phyloP scores from a whole-genome alignment of 1,140 invertebrate species.

The Hydropsyche tenuis region DNA sequence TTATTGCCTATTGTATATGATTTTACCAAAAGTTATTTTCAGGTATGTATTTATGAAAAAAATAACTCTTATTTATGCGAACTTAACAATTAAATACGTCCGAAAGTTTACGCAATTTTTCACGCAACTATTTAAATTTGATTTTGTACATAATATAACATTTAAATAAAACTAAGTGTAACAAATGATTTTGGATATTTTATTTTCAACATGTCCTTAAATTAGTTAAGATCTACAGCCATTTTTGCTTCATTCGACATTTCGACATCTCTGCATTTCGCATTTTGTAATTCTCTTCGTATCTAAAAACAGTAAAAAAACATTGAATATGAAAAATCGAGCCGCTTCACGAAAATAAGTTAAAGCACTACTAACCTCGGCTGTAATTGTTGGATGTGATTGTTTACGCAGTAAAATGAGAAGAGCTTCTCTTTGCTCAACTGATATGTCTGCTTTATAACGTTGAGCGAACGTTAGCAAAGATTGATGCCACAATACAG shows the following conservation, averaged over 20 bases:
- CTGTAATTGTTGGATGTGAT: conserved; percentile 80
- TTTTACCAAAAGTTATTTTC: no score
- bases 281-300: conserved; percentile 81
- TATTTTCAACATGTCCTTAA: conserved; percentile 3
- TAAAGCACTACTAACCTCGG: conserved; percentile 69
- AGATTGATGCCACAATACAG: conserved; percentile 97
- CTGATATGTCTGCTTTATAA: conserved; percentile 94
- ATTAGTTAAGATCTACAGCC: conserved; percentile 36
- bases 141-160: background rate
- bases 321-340: no score
- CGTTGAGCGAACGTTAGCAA: conserved; percentile 93
- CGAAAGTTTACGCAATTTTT: no score
- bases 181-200: background rate
- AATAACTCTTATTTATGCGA: no score
- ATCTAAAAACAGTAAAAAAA: conserved; percentile 55
- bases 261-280: conserved; percentile 82
- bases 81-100: no score
- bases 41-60: no score
- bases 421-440: conserved; percentile 89
- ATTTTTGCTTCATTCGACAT: conserved; percentile 54
- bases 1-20: no score
- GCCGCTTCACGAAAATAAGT: background rate
- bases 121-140: no score
- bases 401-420: conserved; percentile 79
- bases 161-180: background rate